Percentiles rank a stretch among this genome's conserved stretches.
Evolutionary conservation across 2,888 invertebrate species (phyloP).

Genomic region (Dicranocentrus wangi): DNA sequence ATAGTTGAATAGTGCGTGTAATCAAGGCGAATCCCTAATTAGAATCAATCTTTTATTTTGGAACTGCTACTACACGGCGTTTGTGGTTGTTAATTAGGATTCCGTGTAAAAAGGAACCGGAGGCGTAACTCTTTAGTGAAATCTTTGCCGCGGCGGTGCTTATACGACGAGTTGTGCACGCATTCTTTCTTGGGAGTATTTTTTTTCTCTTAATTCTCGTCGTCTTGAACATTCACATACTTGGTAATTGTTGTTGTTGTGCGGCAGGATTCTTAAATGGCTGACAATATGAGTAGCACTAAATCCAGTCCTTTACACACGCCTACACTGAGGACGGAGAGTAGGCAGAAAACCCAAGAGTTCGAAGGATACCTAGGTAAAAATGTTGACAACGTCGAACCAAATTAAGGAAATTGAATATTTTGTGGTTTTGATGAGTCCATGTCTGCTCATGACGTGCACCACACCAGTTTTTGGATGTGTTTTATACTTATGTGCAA

Average conservation of each 20-base stretch:
- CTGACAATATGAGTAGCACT: constrained; percentile 22
- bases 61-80: not conserved
- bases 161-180: not conserved
- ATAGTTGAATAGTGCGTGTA: no score
- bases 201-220: no score
- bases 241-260: no score
- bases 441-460: no score
- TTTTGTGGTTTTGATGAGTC: no score
- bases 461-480: no score
- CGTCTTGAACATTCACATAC: no score
- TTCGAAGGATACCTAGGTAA: constrained; percentile 71
- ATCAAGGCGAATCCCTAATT: not conserved
- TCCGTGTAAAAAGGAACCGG: not conserved
- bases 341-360: constrained; percentile 67
- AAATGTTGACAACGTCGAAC: constrained; percentile 16
- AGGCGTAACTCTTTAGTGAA: not conserved
- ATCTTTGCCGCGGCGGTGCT: not conserved
- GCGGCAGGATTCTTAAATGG: not conserved
- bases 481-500: not conserved
- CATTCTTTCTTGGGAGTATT: no score
- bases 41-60: not conserved
- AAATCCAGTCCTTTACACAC: constrained; percentile 55
- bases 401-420: not conserved
- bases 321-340: constrained; percentile 51
- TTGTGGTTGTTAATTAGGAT: not conserved